Evolutionary conservation across 2,888 invertebrate genomes (phyloP).

Genomic region (Pandemis corylana): DNA sequence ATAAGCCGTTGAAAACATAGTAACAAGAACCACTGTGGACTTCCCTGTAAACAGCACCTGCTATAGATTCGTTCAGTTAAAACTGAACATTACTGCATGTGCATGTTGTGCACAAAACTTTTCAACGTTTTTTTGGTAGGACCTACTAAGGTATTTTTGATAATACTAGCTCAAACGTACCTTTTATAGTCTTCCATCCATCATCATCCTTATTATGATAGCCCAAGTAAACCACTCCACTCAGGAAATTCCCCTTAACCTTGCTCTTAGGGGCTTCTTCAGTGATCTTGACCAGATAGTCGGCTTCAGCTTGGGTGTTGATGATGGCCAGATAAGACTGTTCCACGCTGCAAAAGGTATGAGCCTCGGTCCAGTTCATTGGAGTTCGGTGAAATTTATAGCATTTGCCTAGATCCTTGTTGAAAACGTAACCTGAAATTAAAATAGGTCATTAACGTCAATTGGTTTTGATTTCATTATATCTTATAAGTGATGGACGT

Average conservation of each 20-base stretch:
- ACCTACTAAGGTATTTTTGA: background rate
- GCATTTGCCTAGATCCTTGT: constrained; percentile 57
- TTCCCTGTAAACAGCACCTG: too few relatives aligned
- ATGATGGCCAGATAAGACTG: constrained; percentile 66
- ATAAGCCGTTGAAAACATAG: too few relatives aligned
- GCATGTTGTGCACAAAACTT: too few relatives aligned
- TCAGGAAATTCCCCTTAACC: constrained; percentile 45
- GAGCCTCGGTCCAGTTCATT: constrained; percentile 67
- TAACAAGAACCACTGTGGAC: too few relatives aligned
- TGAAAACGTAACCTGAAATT: constrained; percentile 63
- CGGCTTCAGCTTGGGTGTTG: constrained; percentile 61
- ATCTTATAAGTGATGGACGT: too few relatives aligned
- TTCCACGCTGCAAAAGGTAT: constrained; percentile 62
- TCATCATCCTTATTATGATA: constrained; percentile 49
- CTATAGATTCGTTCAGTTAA: too few relatives aligned
- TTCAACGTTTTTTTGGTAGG: too few relatives aligned
- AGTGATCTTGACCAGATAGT: constrained; percentile 56
- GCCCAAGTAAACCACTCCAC: constrained; percentile 45
- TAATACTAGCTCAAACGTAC: constrained; percentile 46
- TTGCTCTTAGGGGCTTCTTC: constrained; percentile 54
- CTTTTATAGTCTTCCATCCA: constrained; percentile 61
- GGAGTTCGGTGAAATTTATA: constrained; percentile 69
- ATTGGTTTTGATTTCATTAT: too few relatives aligned
- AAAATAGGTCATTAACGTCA: background rate
- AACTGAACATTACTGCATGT: too few relatives aligned